Evolutionary conservation across 2,113 vertebrate species (phyloP).

Genomic region (Megaceryle maxima): DNA sequence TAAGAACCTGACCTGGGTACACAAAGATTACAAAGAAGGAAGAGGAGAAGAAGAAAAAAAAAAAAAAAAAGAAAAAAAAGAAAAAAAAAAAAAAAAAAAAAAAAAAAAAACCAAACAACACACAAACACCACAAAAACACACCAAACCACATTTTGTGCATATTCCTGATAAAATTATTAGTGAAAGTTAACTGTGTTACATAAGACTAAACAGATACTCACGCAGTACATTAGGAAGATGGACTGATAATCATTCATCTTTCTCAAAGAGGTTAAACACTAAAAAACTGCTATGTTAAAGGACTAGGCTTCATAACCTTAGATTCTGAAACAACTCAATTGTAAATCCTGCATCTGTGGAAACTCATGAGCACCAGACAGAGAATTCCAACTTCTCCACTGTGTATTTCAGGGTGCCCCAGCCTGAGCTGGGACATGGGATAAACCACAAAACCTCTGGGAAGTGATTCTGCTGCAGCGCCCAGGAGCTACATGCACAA

Average conservation of each 20-base stretch:
- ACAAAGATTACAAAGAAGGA: conserved; percentile 10
- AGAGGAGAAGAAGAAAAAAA: not conserved
- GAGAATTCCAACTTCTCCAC: not conserved
- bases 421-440: not conserved
- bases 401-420: not conserved
- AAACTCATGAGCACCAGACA: not conserved
- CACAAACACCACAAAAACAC: too few relatives aligned
- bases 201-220: not conserved
- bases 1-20: conserved; percentile 12
- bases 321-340: not conserved
- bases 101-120: too few relatives aligned
- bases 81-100: too few relatives aligned
- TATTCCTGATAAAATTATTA: not conserved
- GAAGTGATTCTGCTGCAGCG: not conserved
- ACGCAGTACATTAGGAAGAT: not conserved
- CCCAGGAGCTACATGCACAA: accelerated
- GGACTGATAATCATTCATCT: not conserved
- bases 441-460: not conserved
- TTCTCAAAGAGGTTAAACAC: not conserved
- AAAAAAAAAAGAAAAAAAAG: too few relatives aligned
- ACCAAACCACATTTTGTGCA: not conserved
- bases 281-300: not conserved
- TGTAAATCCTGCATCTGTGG: not conserved
- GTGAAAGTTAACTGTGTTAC: not conserved
- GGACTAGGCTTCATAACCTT: not conserved